These are phyloP conservation scores for Macquaria ambigua DNA, from an alignment of 2,113 vertebrate species.

Conservation along the genomic window DNA sequence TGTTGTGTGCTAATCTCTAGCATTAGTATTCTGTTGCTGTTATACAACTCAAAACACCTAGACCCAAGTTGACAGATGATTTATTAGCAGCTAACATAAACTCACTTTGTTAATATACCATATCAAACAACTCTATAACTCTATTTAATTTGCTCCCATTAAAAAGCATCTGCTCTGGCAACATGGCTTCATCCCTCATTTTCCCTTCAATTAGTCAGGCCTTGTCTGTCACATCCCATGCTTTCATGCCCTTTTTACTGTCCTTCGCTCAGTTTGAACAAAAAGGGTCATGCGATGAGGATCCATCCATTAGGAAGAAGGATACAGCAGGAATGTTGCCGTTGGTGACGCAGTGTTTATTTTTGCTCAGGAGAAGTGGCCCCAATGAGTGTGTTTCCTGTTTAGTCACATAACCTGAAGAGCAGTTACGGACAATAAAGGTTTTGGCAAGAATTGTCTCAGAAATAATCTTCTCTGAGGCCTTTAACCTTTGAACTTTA, in stretches of 20 bases:
- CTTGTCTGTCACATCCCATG: conserved; percentile 22
- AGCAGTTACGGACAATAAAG: neutral
- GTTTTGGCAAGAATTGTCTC: neutral
- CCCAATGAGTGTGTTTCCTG: neutral
- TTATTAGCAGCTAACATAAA: conserved; percentile 1
- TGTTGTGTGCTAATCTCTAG: neutral
- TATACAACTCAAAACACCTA: neutral
- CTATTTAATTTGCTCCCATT: conserved; percentile 38
- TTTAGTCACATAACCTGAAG: neutral
- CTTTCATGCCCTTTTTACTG: conserved; percentile 37
- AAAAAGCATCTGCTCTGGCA: conserved; percentile 27
- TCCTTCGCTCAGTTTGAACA: conserved; percentile 21
- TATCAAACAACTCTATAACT: conserved; percentile 10
- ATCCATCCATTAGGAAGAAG: conserved; percentile 41
- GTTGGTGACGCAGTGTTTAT: conserved; percentile 15
- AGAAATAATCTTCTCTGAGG: neutral
- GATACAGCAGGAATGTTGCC: conserved; percentile 41
- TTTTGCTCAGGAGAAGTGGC: neutral
- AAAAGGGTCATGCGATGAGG: conserved; percentile 37
- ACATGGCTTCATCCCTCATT: conserved; percentile 18
- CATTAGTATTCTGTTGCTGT: neutral
- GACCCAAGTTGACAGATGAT: neutral
- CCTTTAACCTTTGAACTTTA: neutral
- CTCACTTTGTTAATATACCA: conserved; percentile 14
- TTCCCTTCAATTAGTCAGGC: conserved; percentile 25